phyloP scores from a whole-genome alignment of 1,140 invertebrate species.

The Panonychus citri region DNA sequence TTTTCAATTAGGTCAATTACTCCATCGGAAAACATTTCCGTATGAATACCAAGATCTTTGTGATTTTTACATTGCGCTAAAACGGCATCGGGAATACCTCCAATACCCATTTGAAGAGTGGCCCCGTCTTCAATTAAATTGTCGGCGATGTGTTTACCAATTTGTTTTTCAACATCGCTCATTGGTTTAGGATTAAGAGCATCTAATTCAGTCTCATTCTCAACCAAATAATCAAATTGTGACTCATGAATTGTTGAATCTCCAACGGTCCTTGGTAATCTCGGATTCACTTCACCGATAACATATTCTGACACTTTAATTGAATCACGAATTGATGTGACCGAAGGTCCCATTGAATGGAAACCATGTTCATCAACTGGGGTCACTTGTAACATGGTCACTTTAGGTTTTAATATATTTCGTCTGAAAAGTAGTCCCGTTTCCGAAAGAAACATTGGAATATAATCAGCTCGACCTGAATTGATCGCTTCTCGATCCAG shows the following conservation, averaged over 20 bases:
- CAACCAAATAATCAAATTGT: conserved; percentile 59
- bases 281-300: conserved; percentile 53
- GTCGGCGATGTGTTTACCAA: conserved; percentile 65
- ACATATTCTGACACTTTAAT: conserved; percentile 61
- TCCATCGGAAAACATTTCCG: conserved; percentile 79
- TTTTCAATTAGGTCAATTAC: conserved; percentile 58
- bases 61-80: conserved; percentile 49
- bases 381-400: conserved; percentile 59
- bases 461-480: conserved; percentile 57
- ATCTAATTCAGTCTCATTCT: conserved; percentile 43
- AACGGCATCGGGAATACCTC: conserved; percentile 62
- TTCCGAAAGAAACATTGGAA: conserved; percentile 76
- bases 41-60: conserved; percentile 76
- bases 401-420: conserved; percentile 57
- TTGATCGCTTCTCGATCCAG: conserved; percentile 67
- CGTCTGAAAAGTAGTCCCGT: conserved; percentile 66
- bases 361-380: conserved; percentile 71
- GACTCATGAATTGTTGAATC: conserved; percentile 59
- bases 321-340: conserved; percentile 66
- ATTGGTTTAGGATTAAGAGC: conserved; percentile 37
- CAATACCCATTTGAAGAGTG: conserved; percentile 66
- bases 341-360: conserved; percentile 58
- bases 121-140: conserved; percentile 72
- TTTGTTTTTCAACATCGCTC: conserved; percentile 45
- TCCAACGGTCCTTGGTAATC: conserved; percentile 73